Base-by-base conservation (phyloP, 1,140 invertebrate genomes). In the Neoseiulus cucumeris region DNA sequence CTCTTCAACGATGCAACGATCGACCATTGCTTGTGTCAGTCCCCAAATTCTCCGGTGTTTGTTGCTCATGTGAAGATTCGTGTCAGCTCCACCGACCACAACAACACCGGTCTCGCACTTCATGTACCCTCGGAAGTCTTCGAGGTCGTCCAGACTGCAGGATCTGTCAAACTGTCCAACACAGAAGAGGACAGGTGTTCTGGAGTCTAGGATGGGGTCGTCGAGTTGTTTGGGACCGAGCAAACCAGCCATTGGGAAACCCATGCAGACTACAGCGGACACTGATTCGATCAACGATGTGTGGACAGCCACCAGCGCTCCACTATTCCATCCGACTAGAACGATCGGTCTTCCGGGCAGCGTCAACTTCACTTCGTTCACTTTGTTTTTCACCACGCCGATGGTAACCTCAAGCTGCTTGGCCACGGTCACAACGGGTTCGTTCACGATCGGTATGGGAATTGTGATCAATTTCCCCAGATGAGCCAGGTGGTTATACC, bases 51-150 rank as follows among this genome's bases (percentile, higher is more conserved):
- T 79, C 64, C 85, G 82, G 71, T 87, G 86, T 1, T 79, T 77
- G 44, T 83, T 83, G 6, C 79, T 81, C 65, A 91, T 80, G 64
- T 86, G 77, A 1, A 91, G 76, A 64, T 83, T 76, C 73, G 87
- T 85, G 75, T 91, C 87, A 4, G 85, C 86, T 41, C 84, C 83
- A 22, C 87, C 87, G n/a, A 91, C 83, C 0, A 91, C 81, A 12
- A 91, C 78, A 14, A 91, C 74, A 65, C 83, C 82, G 0, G 85
- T 85, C 71, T 88, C 84, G 0, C 85, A 83, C 67, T 82, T 76
- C 82, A 90, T 84, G 64, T 80, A 80, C 71, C 85, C 79, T 7
- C 87, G 75, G 9, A 89, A 73, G 64, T 86, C 82, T 73, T 91
- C 87, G 65, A 91, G 78, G 72, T 87, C 85, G 70, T 88, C 85